Base-by-base conservation (phyloP, 2,888 invertebrate species). In the Drosophila emarginata region DNA sequence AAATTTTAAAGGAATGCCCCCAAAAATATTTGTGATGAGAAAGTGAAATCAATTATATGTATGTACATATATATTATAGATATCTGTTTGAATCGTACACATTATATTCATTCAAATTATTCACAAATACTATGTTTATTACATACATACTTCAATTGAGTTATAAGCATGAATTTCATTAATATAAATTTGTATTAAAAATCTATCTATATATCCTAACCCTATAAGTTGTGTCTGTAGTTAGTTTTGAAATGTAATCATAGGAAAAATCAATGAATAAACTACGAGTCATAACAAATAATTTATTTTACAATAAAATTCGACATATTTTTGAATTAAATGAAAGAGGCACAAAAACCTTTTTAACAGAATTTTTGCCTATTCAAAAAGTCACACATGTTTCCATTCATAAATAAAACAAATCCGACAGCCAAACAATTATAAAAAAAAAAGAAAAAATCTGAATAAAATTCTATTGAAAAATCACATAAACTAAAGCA, bases 381-480 rank as follows among this genome's bases (percentile, higher is more conserved):
- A 57, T 53, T 69, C 69, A 51, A 32, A 32, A 32, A 9, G 32
- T 32, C 53, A 60, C 69, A 70, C 69, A 64, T 71, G 70, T 71
- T 71, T 71, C 70, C 71, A 71, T 71, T 71, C 59, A 71, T 71
- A 71, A 71, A 71, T 71, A 64, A 58, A 58, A 58, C 64, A 70
- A 23, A 65, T 65, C 71, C 71, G 70, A 71, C 70, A 71, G 70
- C 56, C 65, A 56, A 60, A 71, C 65, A 71, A 71, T 70, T 54
- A 32, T 4, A 6, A 32, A 32, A 9, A 9, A 32, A 9, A 32
- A 32, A 32, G 1, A 32, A 32, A 32, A 32, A 32, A 11, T 32
- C 32, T 32, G 9, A 32, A 32, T 32, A 32, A 69, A 69, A 69
- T 63, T 69, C 28, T 40, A 53, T 53, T 26, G 23, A 37, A 66